Evolutionary conservation across 1,140 invertebrate genomes (phyloP).

Genomic region (Lethrus apterus): DNA sequence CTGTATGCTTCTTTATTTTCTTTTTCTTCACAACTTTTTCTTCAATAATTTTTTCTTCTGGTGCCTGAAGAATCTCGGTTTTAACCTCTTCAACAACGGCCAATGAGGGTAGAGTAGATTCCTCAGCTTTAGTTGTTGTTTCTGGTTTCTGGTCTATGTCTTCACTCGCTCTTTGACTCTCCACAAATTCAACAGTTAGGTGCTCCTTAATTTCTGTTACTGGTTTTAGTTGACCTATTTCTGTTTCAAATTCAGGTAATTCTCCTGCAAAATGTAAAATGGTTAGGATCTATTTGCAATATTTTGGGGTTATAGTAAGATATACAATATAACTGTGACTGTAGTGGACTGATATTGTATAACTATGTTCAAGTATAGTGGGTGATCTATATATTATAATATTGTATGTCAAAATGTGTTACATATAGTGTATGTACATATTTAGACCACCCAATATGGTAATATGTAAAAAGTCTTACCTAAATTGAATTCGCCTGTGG

Average conservation of each 20-base stretch:
- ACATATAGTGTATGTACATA: too few species aligned
- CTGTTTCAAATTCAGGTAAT: constrained; percentile 5
- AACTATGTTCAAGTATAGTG: too few species aligned
- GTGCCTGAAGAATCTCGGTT: neutral
- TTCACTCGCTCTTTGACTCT: constrained; percentile 30
- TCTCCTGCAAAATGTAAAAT: constrained; percentile 12
- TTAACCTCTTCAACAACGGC: neutral
- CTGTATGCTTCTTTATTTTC: constrained; percentile 8
- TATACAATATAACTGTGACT: too few species aligned
- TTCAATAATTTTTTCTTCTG: neutral
- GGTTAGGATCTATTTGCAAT: too few species aligned
- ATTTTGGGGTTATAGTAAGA: too few species aligned
- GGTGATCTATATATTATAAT: too few species aligned
- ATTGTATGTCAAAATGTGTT: too few species aligned
- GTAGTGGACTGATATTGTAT: too few species aligned
- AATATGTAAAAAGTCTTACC: constrained; percentile 8
- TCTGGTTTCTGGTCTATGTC: constrained; percentile 20
- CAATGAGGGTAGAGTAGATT: neutral
- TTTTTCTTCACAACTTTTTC: constrained; percentile 4
- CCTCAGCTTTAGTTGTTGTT: neutral
- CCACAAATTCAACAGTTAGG: constrained; percentile 27
- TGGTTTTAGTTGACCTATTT: constrained; percentile 20
- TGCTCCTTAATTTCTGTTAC: constrained; percentile 28
- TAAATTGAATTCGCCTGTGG: constrained; percentile 9
- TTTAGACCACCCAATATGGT: too few species aligned